Evolutionary conservation across 2,888 invertebrate genomes (phyloP), one percentile per base, ranked within the genome.

Genomic region (Exocentrus adspersus): DNA sequence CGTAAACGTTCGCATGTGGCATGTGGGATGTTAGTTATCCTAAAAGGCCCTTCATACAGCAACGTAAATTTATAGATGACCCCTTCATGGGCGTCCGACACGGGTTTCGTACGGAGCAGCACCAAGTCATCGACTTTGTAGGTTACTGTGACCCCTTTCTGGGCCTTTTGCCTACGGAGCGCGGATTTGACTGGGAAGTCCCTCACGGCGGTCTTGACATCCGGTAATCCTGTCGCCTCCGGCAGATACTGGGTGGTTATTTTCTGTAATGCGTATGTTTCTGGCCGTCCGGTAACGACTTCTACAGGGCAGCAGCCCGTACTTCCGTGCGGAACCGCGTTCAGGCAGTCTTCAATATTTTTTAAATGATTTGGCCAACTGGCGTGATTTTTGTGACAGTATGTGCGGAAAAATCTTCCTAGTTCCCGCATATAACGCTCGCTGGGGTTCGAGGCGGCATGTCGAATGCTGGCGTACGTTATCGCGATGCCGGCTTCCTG

Each of bases 371-470:
- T 17, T 19, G 24, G 62, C 65, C 58, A 65, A 46, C 52, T 41
- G 1, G 48, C 12, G 50, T 65, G 51, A 1, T 42, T 37, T n/a
- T 45, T 7, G 12, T 32, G 28, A 62, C 60, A 64, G 43, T 64
- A 64, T 3, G 61, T 57, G 10, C 56, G 21, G 24, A 64, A 61
- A 19, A 64, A 46, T 9, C 65, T 50, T 9, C 60, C 20, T 4
- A 60, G 21, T 43, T 60, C 60, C 16, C 43, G 51, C 60, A 60
- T 60, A 12, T 24, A 21, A 2, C 48, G 48, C n/a, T 48, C 24
- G 5, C 24, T 48, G 1, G 65, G 67, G 41, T 67, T 67, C 16
- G 60, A 60, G 19, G 37, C 43, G 9, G 69, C 63, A 48, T 69
- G 62, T 2, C 66, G 45, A 16, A 67, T 57, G 21, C 50, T 41